Conservation (phyloP, 1,140 invertebrate genomes). For the Whitmania pigra region DNA sequence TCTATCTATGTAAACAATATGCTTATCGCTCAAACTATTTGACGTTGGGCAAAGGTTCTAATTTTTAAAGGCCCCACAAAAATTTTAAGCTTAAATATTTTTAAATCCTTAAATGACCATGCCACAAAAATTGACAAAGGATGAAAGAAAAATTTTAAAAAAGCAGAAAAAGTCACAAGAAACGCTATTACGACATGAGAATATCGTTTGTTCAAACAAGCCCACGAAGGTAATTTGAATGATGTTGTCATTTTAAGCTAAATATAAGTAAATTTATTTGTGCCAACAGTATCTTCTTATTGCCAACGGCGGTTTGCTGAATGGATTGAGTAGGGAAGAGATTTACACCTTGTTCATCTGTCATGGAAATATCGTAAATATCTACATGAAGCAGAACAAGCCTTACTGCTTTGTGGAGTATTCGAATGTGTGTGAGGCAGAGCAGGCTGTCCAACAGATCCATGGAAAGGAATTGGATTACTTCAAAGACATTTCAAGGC, state of each 20-base stretch:
- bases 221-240: constrained; percentile 24
- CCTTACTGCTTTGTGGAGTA: constrained; percentile 62
- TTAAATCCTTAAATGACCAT: no score
- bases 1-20: no score
- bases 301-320: constrained; percentile 62
- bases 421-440: constrained; percentile 42
- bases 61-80: no score
- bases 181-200: constrained; percentile 28
- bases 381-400: constrained; percentile 58
- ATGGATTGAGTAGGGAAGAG: constrained; percentile 53
- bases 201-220: constrained; percentile 24
- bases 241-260: neutral
- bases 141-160: constrained; percentile 25
- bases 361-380: constrained; percentile 46
- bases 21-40: no score
- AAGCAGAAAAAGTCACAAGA: constrained; percentile 24
- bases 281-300: constrained; percentile 49
- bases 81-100: no score
- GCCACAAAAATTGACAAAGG: neutral
- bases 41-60: no score
- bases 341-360: constrained; percentile 46
- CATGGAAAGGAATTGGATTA: constrained; percentile 44
- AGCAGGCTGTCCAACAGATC: constrained; percentile 46
- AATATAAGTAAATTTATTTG: neutral
- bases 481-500: constrained; percentile 16